Evolutionary conservation across 2,888 invertebrate species (phyloP).

Genomic region (Rhamnusium bicolor): DNA sequence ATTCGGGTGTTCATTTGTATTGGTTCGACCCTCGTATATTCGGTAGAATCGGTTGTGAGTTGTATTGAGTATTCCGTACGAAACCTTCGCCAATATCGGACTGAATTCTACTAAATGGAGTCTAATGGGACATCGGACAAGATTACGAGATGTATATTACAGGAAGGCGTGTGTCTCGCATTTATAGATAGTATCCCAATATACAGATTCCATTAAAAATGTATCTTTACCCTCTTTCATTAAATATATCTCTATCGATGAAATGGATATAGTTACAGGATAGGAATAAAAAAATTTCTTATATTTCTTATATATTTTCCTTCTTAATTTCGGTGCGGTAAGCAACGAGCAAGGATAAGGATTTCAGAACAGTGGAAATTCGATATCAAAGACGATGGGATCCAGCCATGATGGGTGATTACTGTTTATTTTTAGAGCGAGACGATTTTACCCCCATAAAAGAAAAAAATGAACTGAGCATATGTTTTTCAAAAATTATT

Average conservation of each 20-base stretch:
- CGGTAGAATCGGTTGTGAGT: neutral
- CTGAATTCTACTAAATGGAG: slow-evolving; percentile 9
- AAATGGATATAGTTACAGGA: neutral
- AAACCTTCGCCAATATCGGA: slow-evolving; percentile 2
- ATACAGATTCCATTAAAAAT: slow-evolving; percentile 3
- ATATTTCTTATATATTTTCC: too few relatives aligned
- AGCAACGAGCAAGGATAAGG: too few relatives aligned
- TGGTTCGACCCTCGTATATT: slow-evolving; percentile 1
- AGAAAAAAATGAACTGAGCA: too few relatives aligned
- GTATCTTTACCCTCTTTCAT: slow-evolving; percentile 10
- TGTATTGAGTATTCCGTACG: slow-evolving; percentile 11
- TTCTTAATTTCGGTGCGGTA: too few relatives aligned
- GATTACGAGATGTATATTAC: slow-evolving; percentile 26
- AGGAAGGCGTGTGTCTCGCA: slow-evolving; percentile 9
- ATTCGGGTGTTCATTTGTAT: neutral
- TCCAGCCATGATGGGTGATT: too few relatives aligned
- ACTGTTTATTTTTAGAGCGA: too few relatives aligned
- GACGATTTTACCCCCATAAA: too few relatives aligned
- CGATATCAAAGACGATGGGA: too few relatives aligned
- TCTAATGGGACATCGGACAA: slow-evolving; percentile 29
- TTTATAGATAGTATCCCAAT: neutral
- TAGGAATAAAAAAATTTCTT: too few relatives aligned
- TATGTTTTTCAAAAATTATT: too few relatives aligned
- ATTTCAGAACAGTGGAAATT: too few relatives aligned
- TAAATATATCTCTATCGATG: neutral